Evolutionary conservation across 2,797 vertebrate species (phyloP), one percentile per base, ranked within the genome.

Genomic region (Anas capensis): DNA sequence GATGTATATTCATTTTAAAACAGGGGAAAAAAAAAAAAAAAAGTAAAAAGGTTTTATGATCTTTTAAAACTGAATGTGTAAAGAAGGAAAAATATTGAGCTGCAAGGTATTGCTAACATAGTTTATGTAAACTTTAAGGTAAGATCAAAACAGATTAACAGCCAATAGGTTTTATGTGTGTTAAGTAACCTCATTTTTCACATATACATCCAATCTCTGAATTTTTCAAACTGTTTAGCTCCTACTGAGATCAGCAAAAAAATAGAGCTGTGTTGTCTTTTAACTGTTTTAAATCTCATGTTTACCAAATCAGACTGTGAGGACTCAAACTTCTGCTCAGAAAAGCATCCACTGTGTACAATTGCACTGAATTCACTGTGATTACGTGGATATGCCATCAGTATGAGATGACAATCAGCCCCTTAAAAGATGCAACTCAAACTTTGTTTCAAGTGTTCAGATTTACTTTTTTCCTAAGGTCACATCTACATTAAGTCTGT

Each of bases 241-340:
- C 51, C 78, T 80, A 64, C 34, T 46, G 34, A 93, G 51, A 49
- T 56, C 51, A 82, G 62, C 81, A 49, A 91, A 92, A 92, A 93
- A 53, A 53, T 16, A 83, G 49, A 89, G 36, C 34, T 56, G 18
- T 72, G 26, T 78, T 73, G 6, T 8, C 16, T 79, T 90, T 83
- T 79, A 70, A 72, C 62, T 68, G 29, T 66, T 95, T 91, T n/a
- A 80, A 49, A 65, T 49, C 12, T 31, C 51, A 3, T 27, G 10
- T 88, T 44, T 93, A 54, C 1, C 1, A 60, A 91, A 57, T n/a
- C 36, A 92, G 51, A 73, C 44, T 6, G 2, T 42, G 49, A 77
- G 36, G 34, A 31, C 60, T 86, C 69, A 83, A 51, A 60, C 16
- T 60, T 31, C 21, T 16, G 53, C 23, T 58, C 48, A 82, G 19